Percentiles rank a stretch among this genome's conserved stretches.
Conservation (phyloP, 2,113 vertebrate genomes). For the Fulmarus glacialis region DNA sequence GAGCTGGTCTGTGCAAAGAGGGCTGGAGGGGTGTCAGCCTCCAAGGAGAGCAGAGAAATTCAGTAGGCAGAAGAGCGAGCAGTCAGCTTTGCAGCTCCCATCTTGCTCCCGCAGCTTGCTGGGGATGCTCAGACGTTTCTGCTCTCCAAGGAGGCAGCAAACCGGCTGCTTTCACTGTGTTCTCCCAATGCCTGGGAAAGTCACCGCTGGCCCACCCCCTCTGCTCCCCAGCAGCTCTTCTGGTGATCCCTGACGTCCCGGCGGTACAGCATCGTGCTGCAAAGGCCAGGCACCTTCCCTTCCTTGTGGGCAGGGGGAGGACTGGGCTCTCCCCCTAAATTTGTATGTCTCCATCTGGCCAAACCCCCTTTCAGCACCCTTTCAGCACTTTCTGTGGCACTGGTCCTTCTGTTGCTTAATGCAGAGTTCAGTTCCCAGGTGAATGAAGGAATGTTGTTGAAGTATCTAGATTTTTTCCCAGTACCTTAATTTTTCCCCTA, state of each 20-base stretch:
- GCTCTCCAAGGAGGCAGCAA: background rate
- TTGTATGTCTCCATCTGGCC: background rate
- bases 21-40: background rate
- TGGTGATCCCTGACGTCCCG: background rate
- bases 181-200: background rate
- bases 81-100: background rate
- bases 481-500: background rate
- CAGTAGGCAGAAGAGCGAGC: background rate
- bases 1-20: background rate
- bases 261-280: accelerated
- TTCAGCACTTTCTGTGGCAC: background rate
- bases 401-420: background rate
- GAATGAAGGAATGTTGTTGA: background rate
- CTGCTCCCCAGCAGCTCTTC: background rate
- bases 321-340: background rate
- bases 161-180: background rate
- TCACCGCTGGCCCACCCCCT: accelerated
- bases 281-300: background rate
- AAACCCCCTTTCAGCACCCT: background rate
- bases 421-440: background rate
- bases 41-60: background rate
- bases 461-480: background rate
- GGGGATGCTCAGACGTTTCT: background rate
- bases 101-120: background rate
- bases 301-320: background rate